Conservation (phyloP, 2,888 invertebrate species). For the Mellilla xanthometata region DNA sequence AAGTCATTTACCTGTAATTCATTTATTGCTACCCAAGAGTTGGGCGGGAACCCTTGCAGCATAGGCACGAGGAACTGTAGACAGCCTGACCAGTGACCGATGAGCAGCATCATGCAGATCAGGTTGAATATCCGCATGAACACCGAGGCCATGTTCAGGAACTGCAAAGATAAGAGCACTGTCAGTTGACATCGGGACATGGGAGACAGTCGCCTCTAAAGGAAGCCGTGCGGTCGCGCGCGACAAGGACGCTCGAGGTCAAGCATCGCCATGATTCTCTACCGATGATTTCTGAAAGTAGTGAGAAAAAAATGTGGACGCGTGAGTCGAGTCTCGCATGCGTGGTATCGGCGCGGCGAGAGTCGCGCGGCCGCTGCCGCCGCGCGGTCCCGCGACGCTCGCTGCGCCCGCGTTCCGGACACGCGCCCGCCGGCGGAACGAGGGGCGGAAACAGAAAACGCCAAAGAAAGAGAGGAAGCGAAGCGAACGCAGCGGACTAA, state of each 20-base stretch:
- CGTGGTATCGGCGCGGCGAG: conserved; percentile 59
- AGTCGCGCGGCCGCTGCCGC: conserved; percentile 59
- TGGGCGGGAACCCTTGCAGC: conserved; percentile 98
- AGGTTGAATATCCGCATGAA: conserved; percentile 99
- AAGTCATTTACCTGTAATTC: conserved; percentile 94
- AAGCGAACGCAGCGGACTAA: conserved; percentile 77
- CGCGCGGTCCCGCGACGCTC: conserved; percentile 60
- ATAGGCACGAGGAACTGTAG: conserved; percentile 99
- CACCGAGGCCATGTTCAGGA: conserved; percentile 99
- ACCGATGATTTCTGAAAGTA: conserved; percentile 74
- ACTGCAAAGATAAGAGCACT: conserved; percentile 87
- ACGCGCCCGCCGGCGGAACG: conserved; percentile 70
- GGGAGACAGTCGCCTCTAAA: conserved; percentile 64
- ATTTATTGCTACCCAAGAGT: conserved; percentile 99
- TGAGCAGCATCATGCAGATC: conserved; percentile 99
- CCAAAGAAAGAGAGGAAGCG: conserved; percentile 75
- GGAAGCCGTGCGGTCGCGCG: conserved; percentile 83
- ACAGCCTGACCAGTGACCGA: conserved; percentile 99
- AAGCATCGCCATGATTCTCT: conserved; percentile 81
- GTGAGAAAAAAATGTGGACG: conserved; percentile 75
- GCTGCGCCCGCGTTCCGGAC: conserved; percentile 53
- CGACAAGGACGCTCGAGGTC: conserved; percentile 79
- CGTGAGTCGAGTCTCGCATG: conserved; percentile 76
- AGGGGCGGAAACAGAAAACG: conserved; percentile 71
- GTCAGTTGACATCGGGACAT: conserved; percentile 40